Percentiles rank a stretch among this genome's conserved stretches.
phyloP scores from a whole-genome alignment of 2,113 vertebrate genomes.

The Trogon surrucura region DNA sequence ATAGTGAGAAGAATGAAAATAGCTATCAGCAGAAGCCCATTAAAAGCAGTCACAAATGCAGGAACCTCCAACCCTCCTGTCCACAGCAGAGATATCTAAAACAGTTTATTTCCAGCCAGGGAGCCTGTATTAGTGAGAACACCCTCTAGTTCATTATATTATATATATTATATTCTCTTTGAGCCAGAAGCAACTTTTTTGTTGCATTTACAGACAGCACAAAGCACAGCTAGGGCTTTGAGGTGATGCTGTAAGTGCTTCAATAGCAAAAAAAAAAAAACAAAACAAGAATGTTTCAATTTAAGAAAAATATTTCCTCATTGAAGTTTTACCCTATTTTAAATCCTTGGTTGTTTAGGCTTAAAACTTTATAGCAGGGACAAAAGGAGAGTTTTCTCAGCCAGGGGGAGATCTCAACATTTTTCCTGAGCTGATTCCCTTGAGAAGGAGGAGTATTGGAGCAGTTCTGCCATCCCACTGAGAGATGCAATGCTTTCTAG shows the following conservation, averaged over 20 bases:
- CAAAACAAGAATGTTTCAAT: not conserved
- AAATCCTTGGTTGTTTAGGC: not conserved
- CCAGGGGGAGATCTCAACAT: not conserved
- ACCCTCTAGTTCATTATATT: not conserved
- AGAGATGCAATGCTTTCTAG: not conserved
- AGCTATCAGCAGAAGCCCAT: not conserved
- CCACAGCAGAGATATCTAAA: not conserved
- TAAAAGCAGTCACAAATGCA: not conserved
- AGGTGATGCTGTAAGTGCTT: not conserved
- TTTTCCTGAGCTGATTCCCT: not conserved
- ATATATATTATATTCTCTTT: not conserved
- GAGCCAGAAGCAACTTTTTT: slow-evolving; percentile 2
- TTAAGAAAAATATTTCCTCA: not conserved
- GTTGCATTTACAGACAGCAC: slow-evolving; percentile 17
- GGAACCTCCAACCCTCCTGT: not conserved
- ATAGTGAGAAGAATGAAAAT: not conserved
- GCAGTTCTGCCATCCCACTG: not conserved
- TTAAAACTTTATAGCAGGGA: not conserved
- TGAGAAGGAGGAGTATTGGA: not conserved
- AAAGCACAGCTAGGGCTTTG: not conserved
- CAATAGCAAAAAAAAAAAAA: not conserved
- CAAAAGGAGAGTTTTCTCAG: not conserved
- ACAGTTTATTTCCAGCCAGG: not conserved
- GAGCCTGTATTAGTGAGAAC: not conserved
- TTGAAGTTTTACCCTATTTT: not conserved